These are phyloP conservation scores for Drosophila biarmipes DNA, from an alignment of 1,140 invertebrate genomes.

Conservation along the genomic window DNA sequence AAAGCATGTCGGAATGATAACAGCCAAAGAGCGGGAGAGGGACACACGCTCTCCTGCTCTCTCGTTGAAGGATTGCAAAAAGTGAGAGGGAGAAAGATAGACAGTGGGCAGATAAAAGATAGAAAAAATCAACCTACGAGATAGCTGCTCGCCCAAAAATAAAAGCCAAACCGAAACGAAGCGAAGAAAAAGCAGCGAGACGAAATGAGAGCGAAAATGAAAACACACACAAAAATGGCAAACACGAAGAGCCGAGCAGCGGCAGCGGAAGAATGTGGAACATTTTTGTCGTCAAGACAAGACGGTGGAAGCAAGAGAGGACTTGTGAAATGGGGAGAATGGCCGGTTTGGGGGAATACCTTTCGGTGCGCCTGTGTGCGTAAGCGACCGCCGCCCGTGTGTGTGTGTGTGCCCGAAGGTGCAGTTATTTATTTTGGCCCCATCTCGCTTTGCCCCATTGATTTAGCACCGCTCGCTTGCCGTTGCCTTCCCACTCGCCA, in stretches of 20 bases:
- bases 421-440: constrained; percentile 74
- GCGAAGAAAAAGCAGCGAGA: constrained; percentile 43
- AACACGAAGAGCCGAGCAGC: constrained; percentile 44
- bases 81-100: constrained; percentile 36
- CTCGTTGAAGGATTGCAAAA: constrained; percentile 42
- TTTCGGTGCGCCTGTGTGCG: constrained; percentile 51
- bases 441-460: constrained; percentile 65
- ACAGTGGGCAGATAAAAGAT: constrained; percentile 53
- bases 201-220: constrained; percentile 79
- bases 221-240: constrained; percentile 67
- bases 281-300: constrained; percentile 57
- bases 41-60: constrained; percentile 5
- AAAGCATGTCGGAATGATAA: constrained; percentile 79
- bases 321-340: constrained; percentile 4
- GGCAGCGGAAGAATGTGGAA: constrained; percentile 76
- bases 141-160: constrained; percentile 54
- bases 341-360: constrained; percentile 77
- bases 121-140: constrained; percentile 54
- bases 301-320: constrained; percentile 17
- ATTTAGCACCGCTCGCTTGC: constrained; percentile 42
- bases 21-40: constrained; percentile 38
- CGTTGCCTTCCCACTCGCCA: constrained; percentile 2
- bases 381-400: neutral
- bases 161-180: constrained; percentile 42
- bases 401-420: constrained; percentile 47